Base-by-base conservation (phyloP, 35 echinoderm and acorn worm species). In the Heliocidaris erythrogramma region DNA sequence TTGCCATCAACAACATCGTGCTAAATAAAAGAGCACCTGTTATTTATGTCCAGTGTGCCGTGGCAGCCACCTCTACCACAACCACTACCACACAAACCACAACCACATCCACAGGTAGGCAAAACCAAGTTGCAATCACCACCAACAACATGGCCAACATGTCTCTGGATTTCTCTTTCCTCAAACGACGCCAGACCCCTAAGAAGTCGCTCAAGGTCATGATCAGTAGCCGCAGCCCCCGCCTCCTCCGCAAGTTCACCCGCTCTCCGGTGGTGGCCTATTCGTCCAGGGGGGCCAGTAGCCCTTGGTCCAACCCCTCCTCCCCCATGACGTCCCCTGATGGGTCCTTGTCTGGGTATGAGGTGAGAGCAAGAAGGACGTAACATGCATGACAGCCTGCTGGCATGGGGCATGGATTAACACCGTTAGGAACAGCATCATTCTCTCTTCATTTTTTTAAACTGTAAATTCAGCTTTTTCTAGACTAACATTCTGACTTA, bases 151-250 rank as follows among this genome's bases (percentile, higher is more conserved):
- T 78, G 87, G 31, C 87, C 87, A 92, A 30, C 91, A 92, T 92
- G 91, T 92, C 91, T 92, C n/a, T 52, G n/a, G 91, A 48, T 32
- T 89, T 89, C 87, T 59, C 91, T 30, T 59, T 30, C 91, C 91
- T 92, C 91, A 49, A 92, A 49, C 91, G 91, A 30, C 47, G 49
- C 47, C 91, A 92, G 91, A 92, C 91, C 91, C 91, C 91, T 16
- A 92, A 92, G 49, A 92, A 92, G 91, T 92, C 91, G 48, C 91
- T 92, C 47, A 92, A 92, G 48, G 91, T 59, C 91, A 92, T 92
- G 91, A 92, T 92, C 27, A 92, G 91, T 29, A 92, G 91, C 32
- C 91, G 91, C 48, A 92, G 91, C 49, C 91, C 91, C 16, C 91
- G 91, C 48, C 91, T 92, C 48, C 49, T 92, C 31, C 91, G 91